phyloP scores from a whole-genome alignment of 2,113 vertebrate species.

The Camelus dromedarius region DNA sequence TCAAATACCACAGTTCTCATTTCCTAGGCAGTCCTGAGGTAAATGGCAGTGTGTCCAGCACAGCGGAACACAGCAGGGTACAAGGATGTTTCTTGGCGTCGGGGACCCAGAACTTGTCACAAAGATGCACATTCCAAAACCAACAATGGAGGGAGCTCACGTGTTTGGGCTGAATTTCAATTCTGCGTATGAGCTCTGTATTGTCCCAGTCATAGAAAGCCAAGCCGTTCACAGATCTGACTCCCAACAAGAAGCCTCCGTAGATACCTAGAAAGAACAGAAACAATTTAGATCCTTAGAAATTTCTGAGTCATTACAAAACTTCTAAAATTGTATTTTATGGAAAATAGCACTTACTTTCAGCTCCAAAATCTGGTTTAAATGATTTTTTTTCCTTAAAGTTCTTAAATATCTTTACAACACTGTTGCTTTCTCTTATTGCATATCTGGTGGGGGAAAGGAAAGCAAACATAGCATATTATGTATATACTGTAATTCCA shows the following conservation, averaged over 20 bases:
- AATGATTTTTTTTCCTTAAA: conserved; percentile 99
- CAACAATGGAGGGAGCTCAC: conserved; percentile 86
- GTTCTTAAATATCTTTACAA: conserved; percentile 99
- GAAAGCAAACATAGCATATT: conserved; percentile 39
- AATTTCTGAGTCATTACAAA: conserved; percentile 17
- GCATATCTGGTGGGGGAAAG: conserved; percentile 90
- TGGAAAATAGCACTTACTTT: conserved; percentile 89
- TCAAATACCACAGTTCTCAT: neutral
- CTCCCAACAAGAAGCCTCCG: conserved; percentile 96
- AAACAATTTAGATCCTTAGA: neutral
- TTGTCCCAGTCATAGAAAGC: conserved; percentile 99
- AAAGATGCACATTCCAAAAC: neutral
- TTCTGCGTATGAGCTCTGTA: conserved; percentile 97
- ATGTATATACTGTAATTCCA: conserved; percentile 42
- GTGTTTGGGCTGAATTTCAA: conserved; percentile 99
- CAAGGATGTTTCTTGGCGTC: neutral
- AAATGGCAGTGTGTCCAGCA: neutral
- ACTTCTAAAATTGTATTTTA: neutral
- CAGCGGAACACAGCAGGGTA: neutral
- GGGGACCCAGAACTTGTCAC: neutral
- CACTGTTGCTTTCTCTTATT: conserved; percentile 97
- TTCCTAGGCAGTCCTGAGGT: neutral
- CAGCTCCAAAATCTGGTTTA: conserved; percentile 99
- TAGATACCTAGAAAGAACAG: conserved; percentile 92
- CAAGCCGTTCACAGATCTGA: conserved; percentile 96